A percentile compares a stretch with the other conserved stretches of the same genome.
phyloP scores from a whole-genome alignment of 2,888 invertebrate genomes.

The Anagyrus pseudococci region DNA sequence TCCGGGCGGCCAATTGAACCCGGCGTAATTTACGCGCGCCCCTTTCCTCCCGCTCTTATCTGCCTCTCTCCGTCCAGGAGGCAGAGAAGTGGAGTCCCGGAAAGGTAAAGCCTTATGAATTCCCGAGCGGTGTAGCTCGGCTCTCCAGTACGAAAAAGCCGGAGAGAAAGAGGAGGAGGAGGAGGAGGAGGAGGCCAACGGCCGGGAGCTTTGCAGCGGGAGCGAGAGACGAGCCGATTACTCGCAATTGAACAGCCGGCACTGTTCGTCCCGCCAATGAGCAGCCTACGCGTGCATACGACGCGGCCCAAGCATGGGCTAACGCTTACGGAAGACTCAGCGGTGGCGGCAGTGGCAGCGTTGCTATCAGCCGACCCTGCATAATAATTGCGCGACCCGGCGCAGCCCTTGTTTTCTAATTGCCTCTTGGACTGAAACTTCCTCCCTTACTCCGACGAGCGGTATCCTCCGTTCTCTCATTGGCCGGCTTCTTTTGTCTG shows the following conservation, averaged over 20 bases:
- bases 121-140: conserved; percentile 21
- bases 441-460: too few species aligned
- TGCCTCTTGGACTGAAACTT: conserved; percentile 5
- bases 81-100: too few species aligned
- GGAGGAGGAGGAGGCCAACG: too few species aligned
- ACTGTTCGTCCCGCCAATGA: conserved; percentile 15
- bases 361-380: too few species aligned
- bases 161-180: neutral
- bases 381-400: conserved; percentile 18
- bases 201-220: too few species aligned
- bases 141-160: neutral
- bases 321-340: too few species aligned
- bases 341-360: too few species aligned
- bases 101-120: conserved; percentile 30
- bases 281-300: neutral
- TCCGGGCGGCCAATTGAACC: conserved; percentile 21
- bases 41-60: conserved; percentile 2
- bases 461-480: too few species aligned
- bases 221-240: conserved; percentile 12
- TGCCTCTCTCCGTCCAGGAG: too few species aligned
- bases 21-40: conserved; percentile 25
- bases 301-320: too few species aligned
- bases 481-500: too few species aligned
- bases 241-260: conserved; percentile 27
- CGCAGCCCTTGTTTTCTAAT: conserved; percentile 31